Evolutionary conservation across 2,888 invertebrate species (phyloP), one percentile per base, ranked within the genome.

Genomic region (Altica lythri): DNA sequence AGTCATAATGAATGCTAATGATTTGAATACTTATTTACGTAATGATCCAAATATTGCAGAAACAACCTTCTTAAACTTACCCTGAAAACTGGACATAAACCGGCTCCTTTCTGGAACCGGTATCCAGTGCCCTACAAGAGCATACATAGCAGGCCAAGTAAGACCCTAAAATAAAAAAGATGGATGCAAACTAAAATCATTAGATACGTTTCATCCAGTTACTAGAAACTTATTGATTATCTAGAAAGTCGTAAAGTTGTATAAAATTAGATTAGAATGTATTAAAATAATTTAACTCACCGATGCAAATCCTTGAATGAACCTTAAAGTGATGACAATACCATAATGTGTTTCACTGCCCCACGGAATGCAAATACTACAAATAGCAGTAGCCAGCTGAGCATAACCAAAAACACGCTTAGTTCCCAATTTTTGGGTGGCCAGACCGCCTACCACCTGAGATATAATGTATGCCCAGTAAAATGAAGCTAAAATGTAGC

Each of bases 91-190:
- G 37, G 86, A 87, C 87, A 88, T 88, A 70, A 88, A 88, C 50
- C 86, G 79, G 46, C 86, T 86, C 45, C 86, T 78, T 71, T 88
- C 87, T 4, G 81, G 79, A n/a, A 85, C 78, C 5, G 87, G 87
- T 58, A 87, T 87, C 87, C 87, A 88, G 64, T 83, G 83, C 2
- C 86, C 86, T 18, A 87, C 87, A 53, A 86, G 78, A 0, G 86
- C 86, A 68, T 86, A 88, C 87, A 88, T 88, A 1, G 87, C 86
- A 9, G 87, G 87, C 87, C 87, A 88, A 8, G 87, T 88, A 50
- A 87, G 72, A 18, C 87, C 87, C 82, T 83, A 53, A 68, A 69
- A 47, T 56, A 52, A 47, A 45, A 35, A 61, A 56, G 32, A 55
- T n/a, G n/a, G n/a, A n/a, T n/a, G n/a, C n/a, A n/a, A n/a, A n/a